Evolutionary conservation across 2,113 vertebrate genomes (phyloP).

Genomic region (Sceloporus tristichus): DNA sequence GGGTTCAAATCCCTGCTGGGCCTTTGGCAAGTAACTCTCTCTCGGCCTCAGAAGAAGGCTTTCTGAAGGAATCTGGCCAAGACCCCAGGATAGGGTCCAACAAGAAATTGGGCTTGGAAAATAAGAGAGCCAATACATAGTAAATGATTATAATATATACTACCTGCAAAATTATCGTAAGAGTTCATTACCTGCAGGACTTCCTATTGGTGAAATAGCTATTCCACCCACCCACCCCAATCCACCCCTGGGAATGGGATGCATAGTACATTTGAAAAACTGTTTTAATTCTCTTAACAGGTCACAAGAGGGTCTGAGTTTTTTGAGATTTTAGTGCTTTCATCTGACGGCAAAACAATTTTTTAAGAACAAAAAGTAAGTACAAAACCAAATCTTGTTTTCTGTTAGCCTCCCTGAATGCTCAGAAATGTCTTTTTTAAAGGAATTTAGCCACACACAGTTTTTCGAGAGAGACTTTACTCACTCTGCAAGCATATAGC

Average conservation of each 20-base stretch:
- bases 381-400: slow-evolving; percentile 33
- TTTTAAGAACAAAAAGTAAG: slow-evolving; percentile 51
- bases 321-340: slow-evolving; percentile 64
- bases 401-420: slow-evolving; percentile 36
- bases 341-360: slow-evolving; percentile 69
- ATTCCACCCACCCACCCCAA: slow-evolving; percentile 51
- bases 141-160: background rate
- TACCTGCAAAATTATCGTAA: background rate
- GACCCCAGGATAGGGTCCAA: no score
- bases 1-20: no score
- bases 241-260: slow-evolving; percentile 25
- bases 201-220: slow-evolving; percentile 57
- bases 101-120: slow-evolving; percentile 34
- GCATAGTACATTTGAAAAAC: slow-evolving; percentile 64
- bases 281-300: slow-evolving; percentile 67
- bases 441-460: background rate
- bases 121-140: slow-evolving; percentile 50
- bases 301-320: slow-evolving; percentile 64
- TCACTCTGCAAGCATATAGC: background rate
- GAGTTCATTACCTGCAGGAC: slow-evolving; percentile 14
- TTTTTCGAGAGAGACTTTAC: background rate
- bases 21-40: no score
- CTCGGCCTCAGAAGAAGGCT: no score
- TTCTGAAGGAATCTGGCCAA: no score
- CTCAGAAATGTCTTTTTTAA: background rate